These are phyloP conservation scores for Lepidonotus clava DNA, from an alignment of 2,888 invertebrate species.

Conservation along the genomic window DNA sequence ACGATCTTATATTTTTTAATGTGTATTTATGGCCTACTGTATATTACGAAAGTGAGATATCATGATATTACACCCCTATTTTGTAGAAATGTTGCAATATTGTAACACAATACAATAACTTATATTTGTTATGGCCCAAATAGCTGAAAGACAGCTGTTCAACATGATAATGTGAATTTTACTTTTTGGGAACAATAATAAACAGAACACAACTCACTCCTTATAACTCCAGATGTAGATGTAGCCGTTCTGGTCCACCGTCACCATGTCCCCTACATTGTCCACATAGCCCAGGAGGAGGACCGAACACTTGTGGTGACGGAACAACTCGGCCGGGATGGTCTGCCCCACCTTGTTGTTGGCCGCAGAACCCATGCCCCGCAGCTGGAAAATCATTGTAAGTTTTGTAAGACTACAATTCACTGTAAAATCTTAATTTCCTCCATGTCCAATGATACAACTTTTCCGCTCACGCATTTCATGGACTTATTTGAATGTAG, in stretches of 20 bases:
- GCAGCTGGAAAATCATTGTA: background rate
- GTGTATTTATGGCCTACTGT: too few species aligned
- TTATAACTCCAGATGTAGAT: conserved; percentile 73
- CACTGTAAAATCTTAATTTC: too few species aligned
- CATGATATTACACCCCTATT: too few species aligned
- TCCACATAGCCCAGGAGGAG: conserved; percentile 70
- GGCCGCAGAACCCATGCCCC: conserved; percentile 52
- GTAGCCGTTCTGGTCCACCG: conserved; percentile 72
- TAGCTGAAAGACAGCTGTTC: background rate
- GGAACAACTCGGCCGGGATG: conserved; percentile 70
- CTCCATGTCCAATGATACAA: too few species aligned
- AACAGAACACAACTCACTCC: conserved; percentile 63
- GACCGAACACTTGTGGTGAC: conserved; percentile 70
- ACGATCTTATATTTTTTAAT: too few species aligned
- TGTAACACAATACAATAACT: background rate
- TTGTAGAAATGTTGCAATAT: too few species aligned
- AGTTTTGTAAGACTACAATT: too few species aligned
- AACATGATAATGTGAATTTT: background rate
- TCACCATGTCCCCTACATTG: conserved; percentile 71
- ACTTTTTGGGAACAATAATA: background rate
- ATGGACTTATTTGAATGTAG: too few species aligned
- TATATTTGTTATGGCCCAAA: too few species aligned
- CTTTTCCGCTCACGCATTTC: too few species aligned
- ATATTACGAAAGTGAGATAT: too few species aligned
- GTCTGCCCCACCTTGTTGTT: conserved; percentile 68